Conservation (phyloP, 2,113 vertebrate genomes). For the Rhombomys opimus region DNA sequence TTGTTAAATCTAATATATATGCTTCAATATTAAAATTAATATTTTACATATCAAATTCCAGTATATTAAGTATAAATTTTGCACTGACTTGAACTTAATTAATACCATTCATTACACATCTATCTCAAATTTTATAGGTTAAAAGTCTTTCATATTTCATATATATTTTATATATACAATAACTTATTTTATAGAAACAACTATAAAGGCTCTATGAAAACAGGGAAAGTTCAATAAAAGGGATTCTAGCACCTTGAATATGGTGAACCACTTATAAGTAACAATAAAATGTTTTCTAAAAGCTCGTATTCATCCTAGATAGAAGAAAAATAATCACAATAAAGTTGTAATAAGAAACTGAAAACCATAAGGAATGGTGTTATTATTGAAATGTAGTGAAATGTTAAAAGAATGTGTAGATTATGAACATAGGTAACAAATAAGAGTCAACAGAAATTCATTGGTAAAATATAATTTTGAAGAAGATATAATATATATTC, state of each 20-base stretch:
- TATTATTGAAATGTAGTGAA: not conserved
- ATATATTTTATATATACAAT: not conserved
- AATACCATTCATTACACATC: not conserved
- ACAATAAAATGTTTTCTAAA: not conserved
- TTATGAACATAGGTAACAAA: not conserved
- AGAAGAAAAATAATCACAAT: not conserved
- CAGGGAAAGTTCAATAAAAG: not conserved
- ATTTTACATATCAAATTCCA: slow-evolving; percentile 27
- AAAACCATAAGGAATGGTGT: not conserved
- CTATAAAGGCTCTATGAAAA: not conserved
- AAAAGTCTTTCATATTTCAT: not conserved
- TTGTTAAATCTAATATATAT: not conserved
- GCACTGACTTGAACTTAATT: not conserved
- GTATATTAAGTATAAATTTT: not conserved
- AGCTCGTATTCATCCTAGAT: not conserved
- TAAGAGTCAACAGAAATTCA: not conserved
- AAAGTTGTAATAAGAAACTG: not conserved
- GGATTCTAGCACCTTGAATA: not conserved
- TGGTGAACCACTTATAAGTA: not conserved
- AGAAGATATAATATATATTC: not conserved
- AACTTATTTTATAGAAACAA: not conserved
- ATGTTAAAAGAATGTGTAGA: not conserved
- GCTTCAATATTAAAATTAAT: not conserved
- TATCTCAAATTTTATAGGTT: not conserved
- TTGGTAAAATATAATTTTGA: not conserved